Conservation (phyloP, 2,113 vertebrate species). For the Isichthys henryi region DNA sequence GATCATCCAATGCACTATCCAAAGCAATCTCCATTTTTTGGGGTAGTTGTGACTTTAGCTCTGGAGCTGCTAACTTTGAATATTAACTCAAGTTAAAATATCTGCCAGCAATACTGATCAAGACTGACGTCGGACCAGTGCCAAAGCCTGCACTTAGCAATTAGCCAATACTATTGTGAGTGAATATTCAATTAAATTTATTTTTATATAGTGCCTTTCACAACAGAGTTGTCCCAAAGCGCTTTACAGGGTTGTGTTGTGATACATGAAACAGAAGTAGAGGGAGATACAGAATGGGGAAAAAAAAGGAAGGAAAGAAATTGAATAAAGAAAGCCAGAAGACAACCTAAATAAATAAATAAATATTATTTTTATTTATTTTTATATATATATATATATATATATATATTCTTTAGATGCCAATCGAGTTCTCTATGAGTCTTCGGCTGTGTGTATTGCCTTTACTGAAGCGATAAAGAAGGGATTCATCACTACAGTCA, state of each 20-base stretch:
- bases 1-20: not conserved
- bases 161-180: not conserved
- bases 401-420: not conserved
- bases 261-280: too few relatives aligned
- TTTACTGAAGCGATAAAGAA: not conserved
- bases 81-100: not conserved
- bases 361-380: not conserved
- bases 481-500: not conserved
- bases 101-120: not conserved
- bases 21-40: not conserved
- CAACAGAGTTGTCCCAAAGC: too few relatives aligned
- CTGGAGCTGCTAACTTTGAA: not conserved
- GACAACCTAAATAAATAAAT: too few relatives aligned
- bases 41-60: not conserved
- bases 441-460: not conserved
- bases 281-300: too few relatives aligned
- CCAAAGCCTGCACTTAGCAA: not conserved
- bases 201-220: too few relatives aligned
- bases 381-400: too few relatives aligned
- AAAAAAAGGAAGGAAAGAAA: too few relatives aligned
- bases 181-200: not conserved
- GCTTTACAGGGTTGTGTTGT: too few relatives aligned
- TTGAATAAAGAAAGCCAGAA: too few relatives aligned
- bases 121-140: not conserved
- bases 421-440: not conserved